A percentile compares a stretch with the other conserved stretches of the same genome.
phyloP scores from a whole-genome alignment of 2,113 vertebrate genomes.

The Psophia crepitans region DNA sequence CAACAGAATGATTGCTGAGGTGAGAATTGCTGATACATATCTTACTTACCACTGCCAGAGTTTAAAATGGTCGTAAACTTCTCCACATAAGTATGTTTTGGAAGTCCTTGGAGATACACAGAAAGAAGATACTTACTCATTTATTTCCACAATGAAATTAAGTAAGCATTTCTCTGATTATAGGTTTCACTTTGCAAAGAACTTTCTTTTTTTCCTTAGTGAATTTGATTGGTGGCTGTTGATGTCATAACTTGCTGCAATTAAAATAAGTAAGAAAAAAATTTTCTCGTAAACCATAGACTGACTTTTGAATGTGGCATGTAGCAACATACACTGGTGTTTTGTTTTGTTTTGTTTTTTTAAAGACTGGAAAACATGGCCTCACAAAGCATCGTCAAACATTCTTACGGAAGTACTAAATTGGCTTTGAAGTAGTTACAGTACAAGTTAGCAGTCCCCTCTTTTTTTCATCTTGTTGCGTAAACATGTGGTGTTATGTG shows the following conservation, averaged over 20 bases:
- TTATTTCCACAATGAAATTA: not conserved
- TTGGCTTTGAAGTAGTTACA: not conserved
- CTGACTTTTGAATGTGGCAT: not conserved
- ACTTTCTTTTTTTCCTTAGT: not conserved
- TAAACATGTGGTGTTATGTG: not conserved
- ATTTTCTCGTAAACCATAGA: not conserved
- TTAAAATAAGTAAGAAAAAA: not conserved
- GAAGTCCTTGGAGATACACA: not conserved
- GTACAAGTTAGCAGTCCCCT: not conserved
- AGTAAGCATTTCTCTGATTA: not conserved
- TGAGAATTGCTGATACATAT: slow-evolving; percentile 52
- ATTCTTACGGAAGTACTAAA: not conserved
- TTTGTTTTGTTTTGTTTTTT: too few relatives aligned
- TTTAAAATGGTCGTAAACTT: not conserved
- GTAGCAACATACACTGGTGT: not conserved
- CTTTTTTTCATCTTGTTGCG: not conserved
- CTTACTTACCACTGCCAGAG: not conserved
- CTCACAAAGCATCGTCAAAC: not conserved
- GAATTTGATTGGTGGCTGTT: not conserved
- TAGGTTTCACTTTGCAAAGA: not conserved
- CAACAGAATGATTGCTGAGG: slow-evolving; percentile 97
- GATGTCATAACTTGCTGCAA: not conserved
- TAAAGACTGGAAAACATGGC: not conserved
- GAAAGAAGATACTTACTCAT: too few relatives aligned
- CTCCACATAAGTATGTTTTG: not conserved